Percentiles rank a stretch among this genome's conserved stretches.
phyloP scores from a whole-genome alignment of 2,888 invertebrate genomes.

The Tinea semifulvella region DNA sequence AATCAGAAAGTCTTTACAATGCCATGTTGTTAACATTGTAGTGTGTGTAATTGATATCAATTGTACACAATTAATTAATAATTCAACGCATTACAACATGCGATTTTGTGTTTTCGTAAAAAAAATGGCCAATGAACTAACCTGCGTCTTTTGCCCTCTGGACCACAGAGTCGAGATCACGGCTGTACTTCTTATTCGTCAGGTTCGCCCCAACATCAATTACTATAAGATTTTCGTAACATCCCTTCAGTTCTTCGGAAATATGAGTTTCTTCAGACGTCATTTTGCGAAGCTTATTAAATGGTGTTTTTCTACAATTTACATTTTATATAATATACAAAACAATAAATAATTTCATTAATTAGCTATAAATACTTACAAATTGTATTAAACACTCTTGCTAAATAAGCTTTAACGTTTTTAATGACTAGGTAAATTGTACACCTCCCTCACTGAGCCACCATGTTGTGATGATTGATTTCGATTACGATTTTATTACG shows the following conservation, averaged over 20 bases:
- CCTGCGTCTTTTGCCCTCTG: constrained; percentile 93
- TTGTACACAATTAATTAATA: constrained; percentile 4
- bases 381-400: constrained; percentile 64
- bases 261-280: constrained; percentile 55
- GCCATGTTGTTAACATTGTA: background rate
- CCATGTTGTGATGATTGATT: constrained; percentile 43
- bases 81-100: constrained; percentile 11
- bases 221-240: constrained; percentile 91
- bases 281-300: constrained; percentile 62
- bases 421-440: constrained; percentile 51
- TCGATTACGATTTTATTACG: background rate
- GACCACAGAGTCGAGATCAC: constrained; percentile 91
- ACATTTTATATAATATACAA: constrained; percentile 1
- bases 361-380: constrained; percentile 35
- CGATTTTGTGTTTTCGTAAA: background rate
- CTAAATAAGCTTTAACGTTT: constrained; percentile 57
- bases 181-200: constrained; percentile 91
- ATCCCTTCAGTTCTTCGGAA: constrained; percentile 73
- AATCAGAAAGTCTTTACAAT: background rate
- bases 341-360: background rate
- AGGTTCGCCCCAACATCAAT: constrained; percentile 93
- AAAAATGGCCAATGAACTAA: constrained; percentile 35
- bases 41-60: constrained; percentile 5
- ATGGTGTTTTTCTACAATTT: constrained; percentile 55
- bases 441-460: constrained; percentile 57